Conservation (phyloP, 1,140 invertebrate genomes). For the Homalodisca vitripennis region DNA sequence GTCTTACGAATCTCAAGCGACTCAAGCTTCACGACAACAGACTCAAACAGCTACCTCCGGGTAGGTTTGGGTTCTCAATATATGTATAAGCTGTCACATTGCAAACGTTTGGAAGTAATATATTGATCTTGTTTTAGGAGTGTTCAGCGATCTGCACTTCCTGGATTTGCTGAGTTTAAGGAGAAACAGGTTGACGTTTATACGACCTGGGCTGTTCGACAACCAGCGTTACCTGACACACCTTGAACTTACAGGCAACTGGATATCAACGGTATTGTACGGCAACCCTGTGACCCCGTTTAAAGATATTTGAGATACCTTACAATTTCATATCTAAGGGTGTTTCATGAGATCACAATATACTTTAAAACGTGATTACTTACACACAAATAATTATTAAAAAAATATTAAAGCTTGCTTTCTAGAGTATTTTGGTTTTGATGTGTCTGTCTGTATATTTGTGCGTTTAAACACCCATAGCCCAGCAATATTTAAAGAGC, state of each 20-base stretch:
- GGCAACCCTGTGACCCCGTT: neutral
- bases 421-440: too few relatives aligned
- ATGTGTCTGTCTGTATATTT: too few relatives aligned
- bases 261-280: constrained; percentile 48
- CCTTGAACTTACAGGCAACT: constrained; percentile 58
- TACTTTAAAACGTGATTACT: neutral
- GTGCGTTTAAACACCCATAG: too few relatives aligned
- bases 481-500: too few relatives aligned
- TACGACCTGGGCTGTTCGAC: constrained; percentile 57
- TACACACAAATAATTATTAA: too few relatives aligned
- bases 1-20: constrained; percentile 60
- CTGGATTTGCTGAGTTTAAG: constrained; percentile 49
- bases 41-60: constrained; percentile 56
- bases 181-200: constrained; percentile 55
- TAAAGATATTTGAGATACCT: neutral
- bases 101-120: too few relatives aligned
- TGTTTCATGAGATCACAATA: neutral
- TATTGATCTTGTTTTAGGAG: constrained; percentile 33
- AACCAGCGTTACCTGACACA: constrained; percentile 53
- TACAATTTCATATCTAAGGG: too few relatives aligned
- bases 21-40: constrained; percentile 71
- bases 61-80: too few relatives aligned
- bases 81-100: too few relatives aligned
- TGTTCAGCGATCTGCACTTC: constrained; percentile 55
- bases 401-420: too few relatives aligned